Percentiles rank a stretch among this genome's conserved stretches.
Conservation (phyloP, 2,797 vertebrate genomes). For the Poeciliopsis turneri region DNA sequence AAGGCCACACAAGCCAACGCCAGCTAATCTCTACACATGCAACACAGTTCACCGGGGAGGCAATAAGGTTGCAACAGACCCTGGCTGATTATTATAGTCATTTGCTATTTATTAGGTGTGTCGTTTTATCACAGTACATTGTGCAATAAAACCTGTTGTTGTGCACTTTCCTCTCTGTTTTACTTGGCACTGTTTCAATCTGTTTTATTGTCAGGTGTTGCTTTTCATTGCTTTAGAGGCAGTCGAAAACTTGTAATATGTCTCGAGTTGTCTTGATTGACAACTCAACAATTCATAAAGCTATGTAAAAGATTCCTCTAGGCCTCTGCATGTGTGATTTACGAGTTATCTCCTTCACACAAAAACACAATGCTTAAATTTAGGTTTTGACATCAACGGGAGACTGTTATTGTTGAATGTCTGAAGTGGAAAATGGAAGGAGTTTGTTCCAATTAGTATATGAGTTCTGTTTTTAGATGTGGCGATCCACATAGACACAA, state of each 20-base stretch:
- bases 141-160: slow-evolving; percentile 2
- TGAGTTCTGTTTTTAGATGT: not conserved
- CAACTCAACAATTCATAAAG: not conserved
- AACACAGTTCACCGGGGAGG: slow-evolving; percentile 16
- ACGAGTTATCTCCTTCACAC: not conserved
- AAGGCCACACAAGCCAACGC: slow-evolving; percentile 31
- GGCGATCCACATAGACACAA: not conserved
- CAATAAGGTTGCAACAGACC: not conserved
- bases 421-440: not conserved
- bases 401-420: not conserved
- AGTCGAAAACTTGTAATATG: not conserved
- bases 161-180: not conserved
- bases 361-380: not conserved
- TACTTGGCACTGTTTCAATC: not conserved
- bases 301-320: not conserved
- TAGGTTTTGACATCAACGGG: not conserved
- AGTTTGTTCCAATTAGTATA: not conserved
- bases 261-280: not conserved
- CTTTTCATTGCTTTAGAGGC: not conserved
- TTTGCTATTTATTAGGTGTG: not conserved
- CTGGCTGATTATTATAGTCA: not conserved
- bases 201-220: not conserved
- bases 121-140: not conserved
- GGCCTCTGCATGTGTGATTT: not conserved
- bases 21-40: slow-evolving; percentile 31